Percentiles rank a stretch among this genome's conserved stretches.
Conservation (phyloP, 2,113 vertebrate species). For the Periophthalmus modestus region DNA sequence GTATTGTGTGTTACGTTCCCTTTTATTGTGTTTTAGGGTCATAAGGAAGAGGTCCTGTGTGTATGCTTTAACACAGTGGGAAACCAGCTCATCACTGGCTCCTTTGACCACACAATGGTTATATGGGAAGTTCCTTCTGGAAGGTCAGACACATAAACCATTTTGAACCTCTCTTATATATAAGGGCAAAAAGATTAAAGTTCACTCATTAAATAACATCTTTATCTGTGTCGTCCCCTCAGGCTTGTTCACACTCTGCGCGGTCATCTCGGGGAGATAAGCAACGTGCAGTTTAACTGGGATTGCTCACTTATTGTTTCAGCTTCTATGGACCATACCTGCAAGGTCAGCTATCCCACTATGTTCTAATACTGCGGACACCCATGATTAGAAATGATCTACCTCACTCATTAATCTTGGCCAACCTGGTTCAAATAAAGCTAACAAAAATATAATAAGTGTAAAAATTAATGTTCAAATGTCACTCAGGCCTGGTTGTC, state of each 20-base stretch:
- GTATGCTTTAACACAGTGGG: conserved; percentile 89
- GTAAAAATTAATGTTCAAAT: background rate
- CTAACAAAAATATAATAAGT: background rate
- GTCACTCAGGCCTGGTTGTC: background rate
- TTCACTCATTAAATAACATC: background rate
- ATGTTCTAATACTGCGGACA: background rate
- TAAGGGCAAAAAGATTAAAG: background rate
- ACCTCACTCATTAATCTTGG: conserved; percentile 13
- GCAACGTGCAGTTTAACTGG: conserved; percentile 91
- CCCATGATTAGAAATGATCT: conserved; percentile 37
- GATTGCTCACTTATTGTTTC: conserved; percentile 88
- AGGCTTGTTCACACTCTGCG: conserved; percentile 84
- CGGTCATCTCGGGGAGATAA: conserved; percentile 89
- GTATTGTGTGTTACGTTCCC: background rate
- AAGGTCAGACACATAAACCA: conserved; percentile 76
- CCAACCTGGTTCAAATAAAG: conserved; percentile 32
- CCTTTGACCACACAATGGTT: conserved; percentile 88
- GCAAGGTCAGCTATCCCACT: conserved; percentile 82
- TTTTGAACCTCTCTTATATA: background rate
- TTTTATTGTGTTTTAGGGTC: conserved; percentile 77
- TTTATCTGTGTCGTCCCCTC: conserved; percentile 18
- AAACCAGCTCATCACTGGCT: conserved; percentile 88
- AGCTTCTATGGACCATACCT: conserved; percentile 92
- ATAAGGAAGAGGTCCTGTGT: conserved; percentile 89
- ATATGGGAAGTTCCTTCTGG: conserved; percentile 90